phyloP scores from a whole-genome alignment of 2,888 invertebrate species.

The Colostygia pectinataria region DNA sequence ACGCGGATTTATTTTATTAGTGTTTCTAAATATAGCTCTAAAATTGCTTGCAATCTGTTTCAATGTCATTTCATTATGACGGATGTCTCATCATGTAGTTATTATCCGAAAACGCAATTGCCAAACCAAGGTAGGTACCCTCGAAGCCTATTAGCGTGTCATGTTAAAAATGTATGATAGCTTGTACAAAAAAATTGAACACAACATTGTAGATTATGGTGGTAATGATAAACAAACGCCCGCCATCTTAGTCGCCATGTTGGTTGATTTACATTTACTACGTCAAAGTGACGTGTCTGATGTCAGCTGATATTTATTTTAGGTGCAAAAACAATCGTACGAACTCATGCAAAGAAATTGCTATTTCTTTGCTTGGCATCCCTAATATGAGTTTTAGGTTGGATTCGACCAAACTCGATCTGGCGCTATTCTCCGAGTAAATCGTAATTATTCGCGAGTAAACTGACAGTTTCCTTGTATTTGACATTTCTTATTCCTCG shows the following conservation, averaged over 20 bases:
- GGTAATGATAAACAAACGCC: conserved; percentile 64
- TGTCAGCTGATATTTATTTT: too few relatives aligned
- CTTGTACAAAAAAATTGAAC: conserved; percentile 7
- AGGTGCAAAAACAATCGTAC: too few relatives aligned
- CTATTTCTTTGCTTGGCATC: too few relatives aligned
- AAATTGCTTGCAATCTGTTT: conserved; percentile 21
- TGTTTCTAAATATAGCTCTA: conserved; percentile 9
- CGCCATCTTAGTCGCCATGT: conserved; percentile 71
- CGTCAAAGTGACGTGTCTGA: conserved; percentile 62
- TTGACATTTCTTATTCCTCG: too few relatives aligned
- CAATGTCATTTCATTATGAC: conserved; percentile 24
- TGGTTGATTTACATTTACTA: conserved; percentile 43
- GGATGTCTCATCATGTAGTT: conserved; percentile 26
- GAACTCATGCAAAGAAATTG: too few relatives aligned
- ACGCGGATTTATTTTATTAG: background rate
- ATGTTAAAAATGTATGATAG: conserved; percentile 4
- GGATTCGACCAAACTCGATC: too few relatives aligned
- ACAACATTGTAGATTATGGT: conserved; percentile 30
- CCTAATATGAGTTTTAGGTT: too few relatives aligned
- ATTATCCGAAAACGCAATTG: conserved; percentile 23
- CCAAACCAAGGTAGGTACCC: conserved; percentile 28
- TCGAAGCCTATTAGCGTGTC: conserved; percentile 24
- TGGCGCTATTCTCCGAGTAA: too few relatives aligned
- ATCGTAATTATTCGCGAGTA: too few relatives aligned
- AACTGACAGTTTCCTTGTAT: too few relatives aligned